Conservation (phyloP, 2,797 vertebrate species). For the Uromys caudimaculatus region DNA sequence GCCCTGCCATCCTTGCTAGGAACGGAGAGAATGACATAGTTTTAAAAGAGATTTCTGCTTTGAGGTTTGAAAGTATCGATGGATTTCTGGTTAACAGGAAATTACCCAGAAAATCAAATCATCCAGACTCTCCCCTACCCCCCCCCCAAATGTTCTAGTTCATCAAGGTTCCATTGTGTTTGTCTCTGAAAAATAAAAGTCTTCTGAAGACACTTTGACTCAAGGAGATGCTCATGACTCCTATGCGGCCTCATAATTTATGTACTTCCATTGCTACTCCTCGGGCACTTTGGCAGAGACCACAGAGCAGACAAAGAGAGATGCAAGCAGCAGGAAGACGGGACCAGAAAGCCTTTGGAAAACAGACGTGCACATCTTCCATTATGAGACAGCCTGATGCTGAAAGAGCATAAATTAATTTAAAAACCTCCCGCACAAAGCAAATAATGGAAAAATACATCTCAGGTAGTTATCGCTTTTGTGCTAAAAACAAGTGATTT, state of each 20-base stretch:
- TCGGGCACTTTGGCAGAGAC: conserved; percentile 31
- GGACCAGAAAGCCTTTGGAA: conserved; percentile 57
- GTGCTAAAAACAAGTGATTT: conserved; percentile 75
- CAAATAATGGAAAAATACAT: conserved; percentile 74
- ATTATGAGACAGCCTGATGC: conserved; percentile 64
- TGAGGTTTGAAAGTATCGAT: not conserved
- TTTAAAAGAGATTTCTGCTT: conserved; percentile 25
- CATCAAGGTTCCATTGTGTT: conserved; percentile 53
- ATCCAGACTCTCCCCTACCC: not conserved
- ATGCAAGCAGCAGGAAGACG: conserved; percentile 51
- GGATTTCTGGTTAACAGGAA: conserved; percentile 37
- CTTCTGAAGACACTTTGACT: conserved; percentile 48
- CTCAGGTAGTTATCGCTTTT: conserved; percentile 67
- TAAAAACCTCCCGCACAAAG: conserved; percentile 76
- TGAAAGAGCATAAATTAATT: conserved; percentile 76
- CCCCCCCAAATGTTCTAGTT: conserved; percentile 19
- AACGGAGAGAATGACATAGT: not conserved
- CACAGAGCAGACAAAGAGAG: conserved; percentile 44
- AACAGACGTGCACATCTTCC: conserved; percentile 58
- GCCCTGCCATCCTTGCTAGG: not conserved
- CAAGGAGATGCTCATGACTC: not conserved
- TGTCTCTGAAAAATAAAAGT: conserved; percentile 60
- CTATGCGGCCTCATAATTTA: conserved; percentile 53
- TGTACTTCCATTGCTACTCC: not conserved
- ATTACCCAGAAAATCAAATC: conserved; percentile 53